A percentile compares a stretch with the other conserved stretches of the same genome.
phyloP scores from a whole-genome alignment of 2,888 invertebrate genomes.

The Acrobasis suavella region DNA sequence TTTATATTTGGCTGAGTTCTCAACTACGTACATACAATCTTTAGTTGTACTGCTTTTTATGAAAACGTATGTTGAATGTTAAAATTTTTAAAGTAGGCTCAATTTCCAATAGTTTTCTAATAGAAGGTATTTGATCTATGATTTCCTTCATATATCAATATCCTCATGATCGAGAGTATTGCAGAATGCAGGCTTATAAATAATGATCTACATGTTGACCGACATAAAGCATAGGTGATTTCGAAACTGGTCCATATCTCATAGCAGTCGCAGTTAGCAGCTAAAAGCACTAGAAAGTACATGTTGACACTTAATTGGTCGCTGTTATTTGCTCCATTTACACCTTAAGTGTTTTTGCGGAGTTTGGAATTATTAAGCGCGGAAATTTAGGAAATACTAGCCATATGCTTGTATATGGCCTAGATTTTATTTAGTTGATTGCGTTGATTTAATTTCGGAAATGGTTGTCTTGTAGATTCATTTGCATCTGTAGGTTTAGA shows the following conservation, averaged over 20 bases:
- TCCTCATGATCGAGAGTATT: constrained; percentile 30
- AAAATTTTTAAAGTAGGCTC: no score
- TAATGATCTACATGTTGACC: constrained; percentile 30
- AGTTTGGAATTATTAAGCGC: constrained; percentile 14
- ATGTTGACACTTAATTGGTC: constrained; percentile 9
- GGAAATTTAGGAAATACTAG: constrained; percentile 22
- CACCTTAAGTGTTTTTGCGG: constrained; percentile 11
- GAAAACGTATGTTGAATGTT: no score
- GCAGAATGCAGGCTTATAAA: constrained; percentile 29
- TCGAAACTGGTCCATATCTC: constrained; percentile 14
- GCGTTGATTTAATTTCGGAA: no score
- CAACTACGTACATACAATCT: no score
- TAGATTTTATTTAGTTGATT: not conserved
- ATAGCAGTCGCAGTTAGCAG: not conserved
- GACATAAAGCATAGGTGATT: constrained; percentile 36
- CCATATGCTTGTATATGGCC: not conserved
- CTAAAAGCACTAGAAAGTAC: constrained; percentile 15
- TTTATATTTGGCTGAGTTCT: no score
- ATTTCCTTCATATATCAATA: not conserved
- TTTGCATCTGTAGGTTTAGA: no score
- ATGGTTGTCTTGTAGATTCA: no score
- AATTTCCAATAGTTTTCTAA: no score
- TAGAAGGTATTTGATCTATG: not conserved
- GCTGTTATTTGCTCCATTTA: constrained; percentile 11
- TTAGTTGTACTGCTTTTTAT: no score